These are phyloP conservation scores for Phoxinus phoxinus DNA, from an alignment of 2,113 vertebrate genomes.

Conservation along the genomic window DNA sequence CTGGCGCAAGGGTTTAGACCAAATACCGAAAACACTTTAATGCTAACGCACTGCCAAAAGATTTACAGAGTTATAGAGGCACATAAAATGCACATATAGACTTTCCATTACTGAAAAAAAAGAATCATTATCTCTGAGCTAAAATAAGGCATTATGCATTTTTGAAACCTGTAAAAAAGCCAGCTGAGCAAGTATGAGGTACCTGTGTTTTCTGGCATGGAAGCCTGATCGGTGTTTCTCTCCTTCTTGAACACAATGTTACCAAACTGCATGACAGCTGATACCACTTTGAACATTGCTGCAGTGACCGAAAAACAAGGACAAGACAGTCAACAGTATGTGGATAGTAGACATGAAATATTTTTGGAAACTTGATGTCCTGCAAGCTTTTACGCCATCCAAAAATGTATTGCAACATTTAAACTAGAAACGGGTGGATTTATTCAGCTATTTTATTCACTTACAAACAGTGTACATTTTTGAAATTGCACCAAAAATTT, in stretches of 20 bases:
- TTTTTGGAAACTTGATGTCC: not conserved
- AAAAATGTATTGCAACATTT: not conserved
- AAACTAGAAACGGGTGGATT: not conserved
- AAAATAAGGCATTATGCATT: not conserved
- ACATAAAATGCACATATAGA: not conserved
- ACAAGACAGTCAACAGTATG: constrained; percentile 4
- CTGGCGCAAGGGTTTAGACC: constrained; percentile 1
- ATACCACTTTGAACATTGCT: constrained; percentile 98
- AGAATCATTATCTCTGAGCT: not conserved
- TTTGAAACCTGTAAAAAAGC: not conserved
- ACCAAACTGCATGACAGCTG: constrained; percentile 95
- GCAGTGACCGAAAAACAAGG: constrained; percentile 40
- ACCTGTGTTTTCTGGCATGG: constrained; percentile 99
- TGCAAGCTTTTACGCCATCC: not conserved
- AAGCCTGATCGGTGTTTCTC: constrained; percentile 95
- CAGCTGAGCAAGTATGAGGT: constrained; percentile 11
- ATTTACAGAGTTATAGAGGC: not conserved
- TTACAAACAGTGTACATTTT: not conserved
- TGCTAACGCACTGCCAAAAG: not conserved
- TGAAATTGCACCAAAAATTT: not conserved
- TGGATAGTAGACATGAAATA: not conserved
- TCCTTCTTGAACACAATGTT: constrained; percentile 98
- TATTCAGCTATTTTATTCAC: not conserved
- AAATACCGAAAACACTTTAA: not conserved
- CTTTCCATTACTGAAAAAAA: constrained; percentile 13